A percentile compares a stretch with the other conserved stretches of the same genome.
Evolutionary conservation across 2,888 invertebrate genomes (phyloP).

Genomic region (Alloscopus bannaensis): DNA sequence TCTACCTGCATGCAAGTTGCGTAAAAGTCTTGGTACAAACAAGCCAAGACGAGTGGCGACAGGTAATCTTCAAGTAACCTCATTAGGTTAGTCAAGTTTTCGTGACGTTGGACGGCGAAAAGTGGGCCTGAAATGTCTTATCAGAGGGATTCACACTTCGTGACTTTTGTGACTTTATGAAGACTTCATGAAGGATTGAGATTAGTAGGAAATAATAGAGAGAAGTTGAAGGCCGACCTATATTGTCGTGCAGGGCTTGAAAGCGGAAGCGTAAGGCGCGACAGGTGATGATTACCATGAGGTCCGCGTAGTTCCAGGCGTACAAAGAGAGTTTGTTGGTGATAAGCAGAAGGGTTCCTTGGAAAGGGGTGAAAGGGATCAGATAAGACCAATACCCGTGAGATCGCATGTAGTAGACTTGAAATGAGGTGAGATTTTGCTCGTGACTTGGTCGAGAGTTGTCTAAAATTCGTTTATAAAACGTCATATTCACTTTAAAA

Average conservation of each 20-base stretch:
- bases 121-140: background rate
- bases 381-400: slow-evolving; percentile 16
- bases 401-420: slow-evolving; percentile 36
- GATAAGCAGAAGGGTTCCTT: slow-evolving; percentile 13
- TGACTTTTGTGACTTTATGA: too few relatives aligned
- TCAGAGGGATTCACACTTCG: background rate
- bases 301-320: slow-evolving; percentile 33
- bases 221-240: slow-evolving; percentile 5
- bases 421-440: slow-evolving; percentile 17
- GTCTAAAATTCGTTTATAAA: background rate
- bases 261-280: slow-evolving; percentile 16
- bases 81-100: slow-evolving; percentile 12
- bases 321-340: slow-evolving; percentile 34
- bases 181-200: background rate
- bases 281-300: slow-evolving; percentile 4
- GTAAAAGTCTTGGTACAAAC: slow-evolving; percentile 37
- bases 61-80: slow-evolving; percentile 6
- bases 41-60: slow-evolving; percentile 19
- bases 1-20: slow-evolving; percentile 39
- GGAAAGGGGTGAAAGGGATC: slow-evolving; percentile 20
- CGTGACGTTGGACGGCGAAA: background rate
- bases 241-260: slow-evolving; percentile 4
- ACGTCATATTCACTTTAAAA: background rate
- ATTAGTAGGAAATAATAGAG: background rate
- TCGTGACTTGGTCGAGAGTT: slow-evolving; percentile 8